Evolutionary conservation across 2,797 vertebrate genomes (phyloP), one percentile per base, ranked within the genome.

Genomic region (Crocidura indochinensis): DNA sequence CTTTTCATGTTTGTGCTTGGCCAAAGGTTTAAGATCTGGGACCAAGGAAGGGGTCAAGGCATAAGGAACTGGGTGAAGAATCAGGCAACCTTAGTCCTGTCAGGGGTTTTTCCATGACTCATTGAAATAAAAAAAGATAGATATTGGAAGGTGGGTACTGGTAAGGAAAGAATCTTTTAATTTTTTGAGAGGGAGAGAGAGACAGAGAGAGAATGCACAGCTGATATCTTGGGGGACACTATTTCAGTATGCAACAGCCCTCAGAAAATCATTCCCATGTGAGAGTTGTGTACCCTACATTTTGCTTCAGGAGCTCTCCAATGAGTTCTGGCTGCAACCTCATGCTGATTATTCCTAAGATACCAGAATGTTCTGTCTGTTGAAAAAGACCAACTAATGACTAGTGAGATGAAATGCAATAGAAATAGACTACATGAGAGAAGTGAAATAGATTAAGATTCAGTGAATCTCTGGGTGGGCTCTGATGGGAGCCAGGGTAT

Each of bases 121-220:
- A 76, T 83, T 62, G 74, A 94, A 78, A 90, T 27, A 15, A 14
- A 60, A 51, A 20, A 20, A 31, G 60, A 68, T 84, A 49, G 56
- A 60, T 17, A 60, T 4, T 6, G 56, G 56, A 60, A 15, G 56
- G 51, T 51, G 51, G 38, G 56, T 60, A 73, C 3, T 79, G 46
- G 20, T 84, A 27, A 49, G 69, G 24, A 17, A 24, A 46, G 69
- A 65, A 15, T n/a, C 22, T 7, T 4, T 10, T 72, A 38, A 26
- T 44, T 8, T 79, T 27, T 53, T 53, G 10, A 4, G n/a, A 15
- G 12, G 10, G 65, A 38, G 38, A 38, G 2, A 38, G 38, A 38
- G 15, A 22, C 19, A 84, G 62, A 14, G 9, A 75, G 44, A 2
- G 51, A 29, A 71, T 20, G 15, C 29, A 5, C 6, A 31, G 31